Evolutionary conservation across 2,797 vertebrate species (phyloP).

Genomic region (Danio aesculapii): DNA sequence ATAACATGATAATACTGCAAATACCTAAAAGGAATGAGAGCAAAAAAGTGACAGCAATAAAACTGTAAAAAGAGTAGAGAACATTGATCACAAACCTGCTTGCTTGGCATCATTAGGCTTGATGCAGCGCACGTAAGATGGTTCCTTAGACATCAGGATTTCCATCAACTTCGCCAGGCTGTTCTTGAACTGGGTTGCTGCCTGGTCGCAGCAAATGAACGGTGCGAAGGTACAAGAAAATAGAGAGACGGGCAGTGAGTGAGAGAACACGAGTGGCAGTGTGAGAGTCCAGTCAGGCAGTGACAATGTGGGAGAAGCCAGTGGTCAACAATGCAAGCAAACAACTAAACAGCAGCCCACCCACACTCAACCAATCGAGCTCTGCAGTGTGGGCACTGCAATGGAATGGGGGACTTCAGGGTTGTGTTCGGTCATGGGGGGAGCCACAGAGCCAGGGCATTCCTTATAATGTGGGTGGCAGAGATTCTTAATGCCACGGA

Average conservation of each 20-base stretch:
- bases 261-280: slow-evolving; percentile 71
- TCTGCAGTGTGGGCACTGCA: slow-evolving; percentile 45
- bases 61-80: neutral
- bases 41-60: neutral
- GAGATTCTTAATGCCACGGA: slow-evolving; percentile 66
- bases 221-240: slow-evolving; percentile 33
- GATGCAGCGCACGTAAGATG: slow-evolving; percentile 96
- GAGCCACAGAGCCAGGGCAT: slow-evolving; percentile 74
- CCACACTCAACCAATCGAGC: slow-evolving; percentile 59
- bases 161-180: slow-evolving; percentile 97
- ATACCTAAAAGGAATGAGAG: neutral
- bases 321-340: slow-evolving; percentile 64
- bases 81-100: slow-evolving; percentile 79
- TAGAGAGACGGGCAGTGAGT: slow-evolving; percentile 15
- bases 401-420: slow-evolving; percentile 9
- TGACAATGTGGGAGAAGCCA: slow-evolving; percentile 59
- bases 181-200: slow-evolving; percentile 96
- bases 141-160: slow-evolving; percentile 98
- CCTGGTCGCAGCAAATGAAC: slow-evolving; percentile 73
- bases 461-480: slow-evolving; percentile 72
- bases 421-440: slow-evolving; percentile 52
- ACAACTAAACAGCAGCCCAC: slow-evolving; percentile 62
- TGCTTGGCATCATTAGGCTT: slow-evolving; percentile 98
- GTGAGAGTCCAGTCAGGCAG: slow-evolving; percentile 60
- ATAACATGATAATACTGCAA: neutral